Conservation (phyloP, 2,888 invertebrate genomes). For the Sinelater perroti region DNA sequence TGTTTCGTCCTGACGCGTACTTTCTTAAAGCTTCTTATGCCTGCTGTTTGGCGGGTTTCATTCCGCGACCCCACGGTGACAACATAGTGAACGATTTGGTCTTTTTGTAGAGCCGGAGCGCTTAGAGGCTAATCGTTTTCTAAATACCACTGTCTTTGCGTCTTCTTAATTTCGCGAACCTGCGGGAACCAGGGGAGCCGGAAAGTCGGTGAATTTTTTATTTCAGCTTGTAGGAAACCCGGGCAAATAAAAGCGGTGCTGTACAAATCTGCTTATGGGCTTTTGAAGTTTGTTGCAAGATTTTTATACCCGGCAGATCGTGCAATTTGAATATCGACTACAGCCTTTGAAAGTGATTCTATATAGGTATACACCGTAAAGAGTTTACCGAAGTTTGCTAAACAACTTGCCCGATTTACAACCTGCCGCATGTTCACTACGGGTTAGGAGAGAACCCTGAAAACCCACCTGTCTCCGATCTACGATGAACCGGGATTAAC, state of each 20-base stretch:
- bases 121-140: too few relatives aligned
- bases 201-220: slow-evolving; percentile 2
- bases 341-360: background rate
- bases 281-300: slow-evolving; percentile 10
- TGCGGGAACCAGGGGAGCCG: background rate
- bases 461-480: too few relatives aligned
- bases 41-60: too few relatives aligned
- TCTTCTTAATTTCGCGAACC: too few relatives aligned
- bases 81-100: too few relatives aligned
- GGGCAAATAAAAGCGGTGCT: slow-evolving; percentile 3
- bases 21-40: slow-evolving; percentile 1
- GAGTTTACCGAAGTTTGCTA: background rate
- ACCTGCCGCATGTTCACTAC: too few relatives aligned
- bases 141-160: too few relatives aligned
- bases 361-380: background rate
- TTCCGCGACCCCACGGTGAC: too few relatives aligned
- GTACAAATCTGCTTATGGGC: slow-evolving; percentile 15
- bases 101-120: too few relatives aligned
- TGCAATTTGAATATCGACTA: slow-evolving; percentile 8
- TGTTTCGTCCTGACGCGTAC: background rate
- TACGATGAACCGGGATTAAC: too few relatives aligned
- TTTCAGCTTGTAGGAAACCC: slow-evolving; percentile 2
- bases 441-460: too few relatives aligned
- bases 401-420: background rate
- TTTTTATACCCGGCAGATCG: background rate